Evolutionary conservation across 2,888 invertebrate species (phyloP).

Genomic region (Diloba caeruleocephala): DNA sequence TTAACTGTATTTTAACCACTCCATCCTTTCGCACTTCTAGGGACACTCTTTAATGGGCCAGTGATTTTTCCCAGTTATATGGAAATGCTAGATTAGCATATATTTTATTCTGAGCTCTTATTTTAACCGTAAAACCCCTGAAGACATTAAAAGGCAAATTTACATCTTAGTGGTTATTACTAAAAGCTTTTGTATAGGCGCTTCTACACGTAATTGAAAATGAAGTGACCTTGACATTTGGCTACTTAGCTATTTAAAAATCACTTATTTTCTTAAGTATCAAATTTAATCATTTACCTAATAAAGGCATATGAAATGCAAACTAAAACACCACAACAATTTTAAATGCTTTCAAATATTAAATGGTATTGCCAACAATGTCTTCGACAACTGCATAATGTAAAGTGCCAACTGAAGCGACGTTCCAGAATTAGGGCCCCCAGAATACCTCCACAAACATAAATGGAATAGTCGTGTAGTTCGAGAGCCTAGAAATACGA

Average conservation of each 20-base stretch:
- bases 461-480: conserved; percentile 85
- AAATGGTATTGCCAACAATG: conserved; percentile 22
- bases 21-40: conserved; percentile 69
- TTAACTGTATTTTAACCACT: conserved; percentile 66
- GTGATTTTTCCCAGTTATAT: conserved; percentile 84
- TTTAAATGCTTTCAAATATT: conserved; percentile 37
- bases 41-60: conserved; percentile 78
- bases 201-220: conserved; percentile 48
- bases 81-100: conserved; percentile 82
- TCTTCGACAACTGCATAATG: conserved; percentile 61
- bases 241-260: conserved; percentile 31
- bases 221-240: conserved; percentile 30
- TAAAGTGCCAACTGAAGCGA: conserved; percentile 59
- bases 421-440: conserved; percentile 72
- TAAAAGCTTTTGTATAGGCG: conserved; percentile 48
- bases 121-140: conserved; percentile 65
- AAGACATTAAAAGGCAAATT: conserved; percentile 69
- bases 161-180: conserved; percentile 55
- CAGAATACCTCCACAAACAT: conserved; percentile 68
- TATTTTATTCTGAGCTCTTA: conserved; percentile 72
- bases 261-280: conserved; percentile 25
- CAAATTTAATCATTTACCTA: too few relatives aligned
- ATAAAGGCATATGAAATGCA: too few relatives aligned
- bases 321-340: background rate
- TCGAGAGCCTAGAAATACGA: conserved; percentile 71